Evolutionary conservation across 2,888 invertebrate species (phyloP).

Genomic region (Apomyelois bistriatella): DNA sequence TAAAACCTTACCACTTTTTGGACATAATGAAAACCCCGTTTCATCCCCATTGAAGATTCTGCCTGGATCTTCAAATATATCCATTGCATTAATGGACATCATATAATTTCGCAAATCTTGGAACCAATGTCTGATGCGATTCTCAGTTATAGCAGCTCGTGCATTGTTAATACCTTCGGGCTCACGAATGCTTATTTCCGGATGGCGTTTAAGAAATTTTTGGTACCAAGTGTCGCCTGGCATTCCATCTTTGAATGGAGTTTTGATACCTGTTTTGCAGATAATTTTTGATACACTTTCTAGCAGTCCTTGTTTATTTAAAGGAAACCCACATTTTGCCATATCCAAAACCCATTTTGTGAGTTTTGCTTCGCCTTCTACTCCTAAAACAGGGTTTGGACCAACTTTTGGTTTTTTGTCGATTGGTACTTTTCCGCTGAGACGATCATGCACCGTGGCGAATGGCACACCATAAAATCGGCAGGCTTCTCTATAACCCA

Average conservation of each 20-base stretch:
- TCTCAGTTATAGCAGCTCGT: constrained; percentile 20
- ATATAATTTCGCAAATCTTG: constrained; percentile 3
- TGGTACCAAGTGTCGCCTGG: constrained; percentile 22
- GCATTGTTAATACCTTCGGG: constrained; percentile 24
- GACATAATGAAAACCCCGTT: constrained; percentile 25
- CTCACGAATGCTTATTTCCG: constrained; percentile 18
- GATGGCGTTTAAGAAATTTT: constrained; percentile 21
- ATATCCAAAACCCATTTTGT: constrained; percentile 31
- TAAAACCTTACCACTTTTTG: constrained; percentile 27
- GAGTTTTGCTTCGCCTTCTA: constrained; percentile 27
- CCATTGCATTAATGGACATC: background rate
- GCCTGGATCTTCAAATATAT: constrained; percentile 14
- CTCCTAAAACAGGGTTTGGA: constrained; percentile 27
- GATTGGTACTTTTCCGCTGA: too few species aligned
- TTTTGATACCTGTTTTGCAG: constrained; percentile 12
- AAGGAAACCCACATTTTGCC: constrained; percentile 36
- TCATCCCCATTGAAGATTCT: constrained; percentile 28
- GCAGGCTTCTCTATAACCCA: too few species aligned
- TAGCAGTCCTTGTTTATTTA: constrained; percentile 30
- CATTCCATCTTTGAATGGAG: constrained; percentile 22
- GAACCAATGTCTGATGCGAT: background rate
- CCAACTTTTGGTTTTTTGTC: constrained; percentile 24
- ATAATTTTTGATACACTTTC: constrained; percentile 30
- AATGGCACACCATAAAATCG: too few species aligned
- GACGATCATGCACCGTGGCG: too few species aligned